Evolutionary conservation across 1,140 invertebrate species (phyloP), one percentile per base, ranked within the genome.

Genomic region (Nilaparvata lugens): DNA sequence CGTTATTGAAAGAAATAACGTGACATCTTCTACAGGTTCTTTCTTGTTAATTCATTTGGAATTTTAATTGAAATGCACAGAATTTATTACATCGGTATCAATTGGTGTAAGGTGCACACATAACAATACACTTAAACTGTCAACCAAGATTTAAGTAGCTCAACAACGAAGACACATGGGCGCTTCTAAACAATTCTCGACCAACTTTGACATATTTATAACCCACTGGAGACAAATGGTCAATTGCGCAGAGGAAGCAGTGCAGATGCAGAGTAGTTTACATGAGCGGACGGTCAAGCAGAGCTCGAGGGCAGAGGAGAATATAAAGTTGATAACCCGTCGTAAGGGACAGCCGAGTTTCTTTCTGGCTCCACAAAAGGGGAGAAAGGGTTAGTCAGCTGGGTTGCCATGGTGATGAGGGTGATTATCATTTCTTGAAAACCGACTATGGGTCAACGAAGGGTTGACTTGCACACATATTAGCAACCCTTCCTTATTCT

Each of bases 381-480:
- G 45, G 45, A 14, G 45, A 48, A 48, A 48, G 45, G 45, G 45
- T 48, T 48, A 48, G 45, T 48, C 21, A 35, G 31, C 31, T 35
- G 31, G 7, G 45, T 48, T 48, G 45, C 45, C 21, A 48, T 48
- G 45, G 45, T 4, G 9, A 48, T 11, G 14, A 23, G 45, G 45
- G 45, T 48, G 45, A 48, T 48, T 48, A 48, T 48, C 45, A 48
- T 48, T 48, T 48, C 45, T 48, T 48, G 45, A 48, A 48, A 48
- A 48, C 18, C 45, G 21, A 48, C 11, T 11, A 23, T 48, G 45
- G 45, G 45, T 48, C 45, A 48, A 18, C 45, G 2, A 9, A 40
- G 38, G n/a, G 38, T 40, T 16, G 21, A 23, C 21, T 7, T 14
- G 13, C 21, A 4, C 21, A 48, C 45, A 11, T 14, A 48, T 48